Base-by-base conservation (phyloP, 2,797 vertebrate genomes). In the Intellagama lesueurii region DNA sequence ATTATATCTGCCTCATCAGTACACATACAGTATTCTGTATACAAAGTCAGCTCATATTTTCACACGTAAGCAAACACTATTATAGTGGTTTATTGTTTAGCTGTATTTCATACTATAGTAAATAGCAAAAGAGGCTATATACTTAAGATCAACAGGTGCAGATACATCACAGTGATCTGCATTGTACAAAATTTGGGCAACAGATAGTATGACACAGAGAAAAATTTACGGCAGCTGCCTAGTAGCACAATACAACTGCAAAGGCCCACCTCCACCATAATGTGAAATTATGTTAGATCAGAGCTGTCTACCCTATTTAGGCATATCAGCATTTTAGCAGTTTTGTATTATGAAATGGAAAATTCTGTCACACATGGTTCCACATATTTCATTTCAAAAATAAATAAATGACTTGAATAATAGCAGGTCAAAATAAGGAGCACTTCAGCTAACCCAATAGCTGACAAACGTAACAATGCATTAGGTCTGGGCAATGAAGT, bases 31-130 rank as follows among this genome's bases (percentile, higher is more conserved):
- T 56, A 52, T 87, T 69, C 44, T 87, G 16, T 68, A 26, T 87
- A 80, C n/a, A 60, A 26, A 30, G 8, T 87, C 77, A 87, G 16
- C 66, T 87, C 49, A 32, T 69, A 79, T 87, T 78, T 47, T 79
- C 78, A 30, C 12, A 79, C 9, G 24, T 79, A 86, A 86, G 75
- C 60, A 86, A n/a, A 32, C 30, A 69, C n/a, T 30, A 49, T 32
- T 5, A 24, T 69, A n/a, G 24, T 26, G 26, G 22, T 69, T 78
- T 87, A 69, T 69, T 86, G 52, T 32, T 68, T 82, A 82, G 30
- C 6, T 16, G 22, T 40, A 66, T 11, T 22, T 44, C 81, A 68
- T 68, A 44, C 32, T 40, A 40, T 32, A 68, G 32, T 44, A 79
- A 52, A n/a, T 14, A 72, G 24, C 12, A 44, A 44, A 47, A 49